Percentiles rank a stretch among this genome's conserved stretches.
Evolutionary conservation across 1,140 invertebrate species (phyloP).

Genomic region (Maconellicoccus hirsutus): DNA sequence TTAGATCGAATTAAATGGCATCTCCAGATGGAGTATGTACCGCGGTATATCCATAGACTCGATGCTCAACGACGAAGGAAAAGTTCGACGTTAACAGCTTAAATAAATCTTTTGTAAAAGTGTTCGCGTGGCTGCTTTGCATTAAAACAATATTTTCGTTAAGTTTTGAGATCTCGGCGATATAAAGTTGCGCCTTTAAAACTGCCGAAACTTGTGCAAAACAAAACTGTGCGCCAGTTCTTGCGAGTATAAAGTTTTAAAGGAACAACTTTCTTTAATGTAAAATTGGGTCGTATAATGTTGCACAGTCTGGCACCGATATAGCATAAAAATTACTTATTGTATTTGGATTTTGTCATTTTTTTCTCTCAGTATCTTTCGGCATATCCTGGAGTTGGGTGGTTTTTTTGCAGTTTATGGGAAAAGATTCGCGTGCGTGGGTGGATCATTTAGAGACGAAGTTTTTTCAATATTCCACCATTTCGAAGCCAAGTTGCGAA

Average conservation of each 20-base stretch:
- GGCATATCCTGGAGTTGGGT: too few relatives aligned
- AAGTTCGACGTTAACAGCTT: not conserved
- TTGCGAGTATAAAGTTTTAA: not conserved
- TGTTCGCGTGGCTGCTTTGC: constrained; percentile 6
- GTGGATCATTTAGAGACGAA: too few relatives aligned
- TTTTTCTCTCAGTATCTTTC: too few relatives aligned
- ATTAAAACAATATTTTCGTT: constrained; percentile 10
- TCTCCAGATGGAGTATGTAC: too few relatives aligned
- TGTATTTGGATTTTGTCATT: not conserved
- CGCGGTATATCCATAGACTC: too few relatives aligned
- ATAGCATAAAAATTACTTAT: not conserved
- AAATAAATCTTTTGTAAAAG: constrained; percentile 6
- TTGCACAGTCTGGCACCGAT: not conserved
- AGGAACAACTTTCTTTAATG: not conserved
- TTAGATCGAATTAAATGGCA: too few relatives aligned
- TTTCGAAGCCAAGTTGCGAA: too few relatives aligned
- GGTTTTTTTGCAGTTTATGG: too few relatives aligned
- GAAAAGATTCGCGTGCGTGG: too few relatives aligned
- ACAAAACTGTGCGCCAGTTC: not conserved
- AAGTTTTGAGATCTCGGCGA: not conserved
- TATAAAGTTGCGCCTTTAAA: constrained; percentile 5
- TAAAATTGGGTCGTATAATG: not conserved
- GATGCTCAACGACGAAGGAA: too few relatives aligned
- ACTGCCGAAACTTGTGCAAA: not conserved
- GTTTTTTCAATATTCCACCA: too few relatives aligned